Evolutionary conservation across 1,140 invertebrate species (phyloP).

Genomic region (Saccostrea echinata): DNA sequence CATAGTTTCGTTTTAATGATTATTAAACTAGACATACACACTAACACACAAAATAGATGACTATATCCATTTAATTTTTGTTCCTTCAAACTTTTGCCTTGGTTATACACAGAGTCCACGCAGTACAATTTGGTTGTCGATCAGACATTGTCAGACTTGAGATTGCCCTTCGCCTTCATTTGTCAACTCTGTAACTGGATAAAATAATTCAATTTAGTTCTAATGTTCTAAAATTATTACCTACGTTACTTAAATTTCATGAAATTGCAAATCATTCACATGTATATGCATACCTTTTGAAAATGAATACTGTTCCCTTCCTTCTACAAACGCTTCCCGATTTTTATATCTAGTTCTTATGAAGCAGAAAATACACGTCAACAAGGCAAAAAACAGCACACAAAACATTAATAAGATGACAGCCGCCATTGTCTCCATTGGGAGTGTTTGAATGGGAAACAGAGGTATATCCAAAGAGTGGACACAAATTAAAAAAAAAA

Average conservation of each 20-base stretch:
- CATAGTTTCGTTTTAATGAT: not conserved
- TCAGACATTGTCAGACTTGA: not conserved
- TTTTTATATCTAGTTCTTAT: constrained; percentile 6
- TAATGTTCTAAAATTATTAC: too few relatives aligned
- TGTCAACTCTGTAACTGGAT: not conserved
- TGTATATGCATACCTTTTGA: not conserved
- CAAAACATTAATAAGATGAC: not conserved
- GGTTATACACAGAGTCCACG: not conserved
- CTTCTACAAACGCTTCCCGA: not conserved
- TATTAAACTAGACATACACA: not conserved
- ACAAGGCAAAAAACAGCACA: not conserved
- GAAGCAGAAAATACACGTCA: not conserved
- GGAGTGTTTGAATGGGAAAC: not conserved
- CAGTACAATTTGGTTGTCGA: not conserved
- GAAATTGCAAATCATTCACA: too few relatives aligned
- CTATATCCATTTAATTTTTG: not conserved
- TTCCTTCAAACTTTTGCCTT: not conserved
- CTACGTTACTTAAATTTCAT: too few relatives aligned
- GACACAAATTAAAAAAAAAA: not conserved
- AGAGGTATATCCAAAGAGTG: not conserved
- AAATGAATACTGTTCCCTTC: not conserved
- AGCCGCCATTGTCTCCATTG: not conserved
- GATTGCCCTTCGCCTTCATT: not conserved
- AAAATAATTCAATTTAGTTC: too few relatives aligned
- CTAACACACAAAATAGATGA: not conserved